Evolutionary conservation across 2,113 vertebrate genomes (phyloP).

Genomic region (Eonycteris spelaea): DNA sequence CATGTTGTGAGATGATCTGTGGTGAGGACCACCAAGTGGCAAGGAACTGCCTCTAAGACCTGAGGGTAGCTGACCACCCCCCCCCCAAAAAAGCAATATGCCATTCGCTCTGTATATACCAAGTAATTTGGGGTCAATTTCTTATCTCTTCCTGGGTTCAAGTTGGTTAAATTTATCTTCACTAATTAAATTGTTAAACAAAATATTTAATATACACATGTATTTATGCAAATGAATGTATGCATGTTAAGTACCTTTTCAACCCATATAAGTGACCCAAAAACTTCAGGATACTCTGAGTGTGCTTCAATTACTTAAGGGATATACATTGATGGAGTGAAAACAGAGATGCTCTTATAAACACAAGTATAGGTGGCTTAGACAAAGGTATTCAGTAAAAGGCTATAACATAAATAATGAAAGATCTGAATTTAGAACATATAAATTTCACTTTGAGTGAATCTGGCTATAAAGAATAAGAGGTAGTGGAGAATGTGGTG

Average conservation of each 20-base stretch:
- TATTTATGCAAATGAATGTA: not conserved
- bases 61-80: not conserved
- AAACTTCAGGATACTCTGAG: not conserved
- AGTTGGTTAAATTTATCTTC: not conserved
- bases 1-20: not conserved
- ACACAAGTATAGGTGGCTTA: not conserved
- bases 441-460: not conserved
- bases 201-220: not conserved
- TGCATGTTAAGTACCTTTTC: not conserved
- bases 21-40: not conserved
- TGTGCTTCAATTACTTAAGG: not conserved
- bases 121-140: not conserved
- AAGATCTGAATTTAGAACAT: not conserved
- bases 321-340: not conserved
- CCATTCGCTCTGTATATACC: not conserved
- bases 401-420: not conserved
- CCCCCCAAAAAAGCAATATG: not conserved
- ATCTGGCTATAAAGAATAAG: not conserved
- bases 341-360: not conserved
- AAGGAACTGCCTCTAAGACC: not conserved
- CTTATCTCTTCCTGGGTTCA: not conserved
- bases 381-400: not conserved
- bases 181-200: conserved; percentile 2
- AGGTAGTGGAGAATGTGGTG: not conserved
- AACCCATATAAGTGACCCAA: not conserved